Percentiles rank a stretch among this genome's conserved stretches.
phyloP scores from a whole-genome alignment of 2,888 invertebrate genomes.

The Melanotus villosus region DNA sequence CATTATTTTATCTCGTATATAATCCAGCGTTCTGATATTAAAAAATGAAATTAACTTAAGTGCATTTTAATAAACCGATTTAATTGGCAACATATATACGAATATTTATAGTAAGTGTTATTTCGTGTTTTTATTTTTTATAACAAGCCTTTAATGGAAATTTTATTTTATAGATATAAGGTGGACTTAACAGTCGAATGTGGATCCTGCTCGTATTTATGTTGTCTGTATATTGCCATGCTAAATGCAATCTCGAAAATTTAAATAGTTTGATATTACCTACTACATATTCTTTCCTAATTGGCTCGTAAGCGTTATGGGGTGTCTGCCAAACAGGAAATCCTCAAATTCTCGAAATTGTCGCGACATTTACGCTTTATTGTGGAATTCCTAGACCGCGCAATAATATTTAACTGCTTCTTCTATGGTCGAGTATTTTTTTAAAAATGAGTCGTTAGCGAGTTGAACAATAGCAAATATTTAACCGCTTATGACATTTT shows the following conservation, averaged over 20 bases:
- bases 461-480: conserved; percentile 1
- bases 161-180: conserved; percentile 31
- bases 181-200: conserved; percentile 8
- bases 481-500: not conserved
- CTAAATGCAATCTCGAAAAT: conserved; percentile 6
- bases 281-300: not conserved
- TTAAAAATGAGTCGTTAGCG: not conserved
- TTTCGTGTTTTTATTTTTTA: conserved; percentile 39
- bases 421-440: no score
- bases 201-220: not conserved
- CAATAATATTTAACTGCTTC: not conserved
- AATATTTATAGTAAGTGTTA: conserved; percentile 43
- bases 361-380: not conserved
- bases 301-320: not conserved
- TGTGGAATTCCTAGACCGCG: not conserved
- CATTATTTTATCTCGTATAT: conserved; percentile 34
- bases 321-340: not conserved
- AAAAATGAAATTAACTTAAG: conserved; percentile 39
- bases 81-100: conserved; percentile 39
- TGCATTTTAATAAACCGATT: conserved; percentile 40
- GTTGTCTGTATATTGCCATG: conserved; percentile 6
- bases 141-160: conserved; percentile 33
- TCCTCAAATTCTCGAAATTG: not conserved
- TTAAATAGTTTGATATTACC: conserved; percentile 6
- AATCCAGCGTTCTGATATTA: conserved; percentile 28